These are phyloP conservation scores for Micromys minutus DNA, from an alignment of 2,113 vertebrate genomes.

Conservation along the genomic window DNA sequence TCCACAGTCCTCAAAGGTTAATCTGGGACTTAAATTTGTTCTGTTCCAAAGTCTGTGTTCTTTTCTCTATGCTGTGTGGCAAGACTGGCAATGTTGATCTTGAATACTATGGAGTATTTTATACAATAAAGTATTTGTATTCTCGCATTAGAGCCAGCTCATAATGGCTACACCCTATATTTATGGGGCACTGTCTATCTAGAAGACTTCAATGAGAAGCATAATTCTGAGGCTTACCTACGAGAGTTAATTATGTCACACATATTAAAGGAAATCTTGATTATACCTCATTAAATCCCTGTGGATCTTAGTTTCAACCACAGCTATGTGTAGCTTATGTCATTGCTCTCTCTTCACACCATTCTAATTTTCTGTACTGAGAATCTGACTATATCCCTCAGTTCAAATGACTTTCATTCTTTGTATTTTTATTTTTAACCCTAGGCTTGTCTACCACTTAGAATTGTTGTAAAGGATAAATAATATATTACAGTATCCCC, in stretches of 20 bases:
- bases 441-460: neutral
- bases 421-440: slow-evolving; percentile 33
- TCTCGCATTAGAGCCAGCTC: slow-evolving; percentile 27
- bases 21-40: neutral
- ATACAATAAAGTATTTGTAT: neutral
- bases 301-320: neutral
- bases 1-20: slow-evolving; percentile 17
- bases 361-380: neutral
- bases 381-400: slow-evolving; percentile 9
- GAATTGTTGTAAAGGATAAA: slow-evolving; percentile 20
- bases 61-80: neutral
- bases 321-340: slow-evolving; percentile 12
- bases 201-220: neutral
- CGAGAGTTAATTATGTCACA: slow-evolving; percentile 16
- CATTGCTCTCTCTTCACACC: slow-evolving; percentile 9
- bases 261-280: slow-evolving; percentile 24
- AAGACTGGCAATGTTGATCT: neutral
- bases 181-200: slow-evolving; percentile 16
- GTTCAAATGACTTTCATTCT: slow-evolving; percentile 16
- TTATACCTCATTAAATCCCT: neutral
- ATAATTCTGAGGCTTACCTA: slow-evolving; percentile 32
- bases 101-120: neutral
- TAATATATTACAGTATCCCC: slow-evolving; percentile 1
- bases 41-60: slow-evolving; percentile 25
- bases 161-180: slow-evolving; percentile 3